Base-by-base conservation (phyloP, 2,888 invertebrate species). In the Falcaria lacertinaria region DNA sequence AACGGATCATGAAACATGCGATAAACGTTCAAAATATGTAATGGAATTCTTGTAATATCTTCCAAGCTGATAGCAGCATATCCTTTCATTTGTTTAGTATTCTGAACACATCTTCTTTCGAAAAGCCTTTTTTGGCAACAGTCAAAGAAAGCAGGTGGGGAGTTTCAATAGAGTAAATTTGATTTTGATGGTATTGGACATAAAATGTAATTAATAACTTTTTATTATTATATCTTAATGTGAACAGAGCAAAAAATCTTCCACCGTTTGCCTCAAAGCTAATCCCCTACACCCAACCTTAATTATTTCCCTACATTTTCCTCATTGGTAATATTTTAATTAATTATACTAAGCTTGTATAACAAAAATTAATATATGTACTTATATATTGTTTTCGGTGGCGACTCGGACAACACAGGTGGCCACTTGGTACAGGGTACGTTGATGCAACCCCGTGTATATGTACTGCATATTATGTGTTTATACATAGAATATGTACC, bases 401-500 rank as follows among this genome's bases (percentile, higher is more conserved):
- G 82, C 75, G 87, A 70, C 71, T 73, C 74, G 71, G 73, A 67
- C 74, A 81, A 73, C 81, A 75, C 92, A 96, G 95, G 96, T 96
- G 93, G 95, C 95, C 90, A 93, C 94, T 91, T 96, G 96, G 95
- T 96, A 94, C 93, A 93, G 95, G 95, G 95, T 96, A 95, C 91
- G 95, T 59, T 64, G 64, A 57, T 66, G 52, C 60, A 60, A 54
- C 60, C 60, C 58, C 53, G 42, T 50, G 47, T 56, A 53, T 57
- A 42, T 54, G 54, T 52, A 55, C 58, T 61, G 57, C 61, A 64
- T 64, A 64, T 55, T 58, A 50, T 32, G 37, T 52, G 39, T 48
- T n/a, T n/a, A 41, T 47, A 43, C 19, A 19, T 19, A 42, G 37
- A 34, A 42, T 36, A 34, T 35, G 28, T 37, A 37, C 39, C 34